These are phyloP conservation scores for Perdita meconis DNA, from an alignment of 2,888 invertebrate genomes.

Conservation along the genomic window DNA sequence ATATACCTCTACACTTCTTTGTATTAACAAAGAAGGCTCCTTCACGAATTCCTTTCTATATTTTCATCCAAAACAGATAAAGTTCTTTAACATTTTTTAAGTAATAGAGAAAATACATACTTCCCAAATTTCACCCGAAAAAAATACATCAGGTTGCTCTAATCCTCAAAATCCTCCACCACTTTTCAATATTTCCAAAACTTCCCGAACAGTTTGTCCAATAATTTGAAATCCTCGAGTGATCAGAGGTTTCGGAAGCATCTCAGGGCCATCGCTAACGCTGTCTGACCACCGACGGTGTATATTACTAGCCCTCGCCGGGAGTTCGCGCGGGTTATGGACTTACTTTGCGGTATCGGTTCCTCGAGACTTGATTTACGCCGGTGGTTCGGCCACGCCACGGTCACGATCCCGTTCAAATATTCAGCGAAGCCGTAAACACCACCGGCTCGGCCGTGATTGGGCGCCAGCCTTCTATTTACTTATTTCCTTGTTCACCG, in stretches of 20 bases:
- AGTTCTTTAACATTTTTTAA: no score
- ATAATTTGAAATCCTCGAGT: no score
- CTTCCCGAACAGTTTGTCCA: no score
- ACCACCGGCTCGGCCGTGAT: slow-evolving; percentile 20
- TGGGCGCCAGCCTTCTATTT: slow-evolving; percentile 19
- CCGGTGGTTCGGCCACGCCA: neutral
- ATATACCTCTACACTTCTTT: no score
- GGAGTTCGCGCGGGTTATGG: slow-evolving; percentile 5
- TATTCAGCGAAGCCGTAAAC: slow-evolving; percentile 37
- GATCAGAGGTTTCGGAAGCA: neutral
- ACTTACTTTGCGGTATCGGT: slow-evolving; percentile 27
- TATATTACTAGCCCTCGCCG: neutral
- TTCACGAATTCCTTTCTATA: no score
- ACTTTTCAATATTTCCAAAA: no score
- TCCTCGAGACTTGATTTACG: slow-evolving; percentile 40
- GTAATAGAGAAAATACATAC: no score
- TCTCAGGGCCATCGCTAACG: neutral
- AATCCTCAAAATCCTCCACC: no score
- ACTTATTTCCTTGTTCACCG: slow-evolving; percentile 17
- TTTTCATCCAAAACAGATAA: no score
- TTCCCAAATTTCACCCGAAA: no score
- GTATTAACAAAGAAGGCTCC: no score
- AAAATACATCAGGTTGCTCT: no score
- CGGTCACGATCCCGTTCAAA: slow-evolving; percentile 31
- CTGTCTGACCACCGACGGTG: slow-evolving; percentile 15